phyloP scores from a whole-genome alignment of 2,113 vertebrate genomes.

The Leptobrachium ailaonicum region DNA sequence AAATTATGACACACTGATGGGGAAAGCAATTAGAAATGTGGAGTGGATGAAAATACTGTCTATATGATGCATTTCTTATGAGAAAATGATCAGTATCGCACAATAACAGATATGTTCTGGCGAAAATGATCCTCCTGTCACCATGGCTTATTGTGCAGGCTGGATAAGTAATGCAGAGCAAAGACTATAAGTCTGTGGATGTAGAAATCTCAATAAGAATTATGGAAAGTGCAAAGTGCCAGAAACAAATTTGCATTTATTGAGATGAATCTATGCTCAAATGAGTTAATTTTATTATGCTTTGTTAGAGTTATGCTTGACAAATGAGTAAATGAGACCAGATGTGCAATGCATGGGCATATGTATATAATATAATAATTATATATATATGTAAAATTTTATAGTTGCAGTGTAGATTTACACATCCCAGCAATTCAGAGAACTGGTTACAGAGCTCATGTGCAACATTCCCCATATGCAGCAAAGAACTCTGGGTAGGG shows the following conservation, averaged over 20 bases:
- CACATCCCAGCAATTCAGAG: too few species aligned
- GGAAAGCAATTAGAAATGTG: slow-evolving; percentile 7
- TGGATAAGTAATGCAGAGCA: not conserved
- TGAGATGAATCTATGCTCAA: not conserved
- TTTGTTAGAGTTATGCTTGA: too few species aligned
- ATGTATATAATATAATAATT: too few species aligned
- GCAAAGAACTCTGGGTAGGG: too few species aligned
- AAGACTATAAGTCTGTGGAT: not conserved
- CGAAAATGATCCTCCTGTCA: not conserved
- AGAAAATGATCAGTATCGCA: not conserved
- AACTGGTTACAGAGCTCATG: too few species aligned
- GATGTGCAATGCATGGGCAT: too few species aligned
- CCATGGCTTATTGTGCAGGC: not conserved
- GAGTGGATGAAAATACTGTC: not conserved
- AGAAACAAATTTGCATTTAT: not conserved
- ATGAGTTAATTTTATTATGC: too few species aligned
- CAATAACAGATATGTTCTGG: not conserved
- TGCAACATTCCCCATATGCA: too few species aligned
- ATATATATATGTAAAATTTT: too few species aligned
- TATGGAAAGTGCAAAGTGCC: not conserved
- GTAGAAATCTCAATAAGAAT: not conserved
- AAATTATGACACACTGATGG: not conserved
- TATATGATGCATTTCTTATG: not conserved
- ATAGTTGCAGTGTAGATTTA: too few species aligned
- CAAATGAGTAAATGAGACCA: too few species aligned